Evolutionary conservation across 2,888 invertebrate genomes (phyloP), one percentile per base, ranked within the genome.

Genomic region (Dasysyrphus tricinctus): DNA sequence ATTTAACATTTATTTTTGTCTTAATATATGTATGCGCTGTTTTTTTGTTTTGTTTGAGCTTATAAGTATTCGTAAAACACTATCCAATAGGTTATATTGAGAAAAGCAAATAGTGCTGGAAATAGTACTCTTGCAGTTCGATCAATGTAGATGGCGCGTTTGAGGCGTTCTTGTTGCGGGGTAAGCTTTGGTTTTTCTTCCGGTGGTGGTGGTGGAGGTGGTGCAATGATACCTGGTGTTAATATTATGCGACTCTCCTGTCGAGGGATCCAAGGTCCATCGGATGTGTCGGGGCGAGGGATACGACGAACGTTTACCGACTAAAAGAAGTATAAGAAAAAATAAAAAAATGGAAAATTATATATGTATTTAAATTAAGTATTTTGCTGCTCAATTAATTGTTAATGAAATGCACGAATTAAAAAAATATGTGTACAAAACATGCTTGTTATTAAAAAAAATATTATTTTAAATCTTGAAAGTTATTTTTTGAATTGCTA

Each of bases 61-160:
- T 94, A 95, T 90, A 95, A 94, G 91, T 95, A 96, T 90, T 96
- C 95, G 77, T 95, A 95, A 91, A 96, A 96, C 90, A 95, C 93
- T 89, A 95, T 94, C 96, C 96, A 96, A 90, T 96, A 96, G 88
- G 95, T 94, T 86, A 94, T 93, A 91, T 96, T 96, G 61, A 96
- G 93, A 78, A 95, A 92, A 78, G 95, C 93, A 90, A 96, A 96
- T 59, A 96, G 93, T 67, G 95, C 93, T 3, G 96, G 96, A 90
- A 96, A 96, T 89, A 95, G 94, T 70, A 96, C 94, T 56, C 96
- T 93, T 5, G 96, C 96, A 88, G 95, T 94, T 75, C 95, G 93
- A 91, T 96, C 96, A 82, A 96, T 95, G 90, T 95, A 95, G 83
- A 96, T 94, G 49, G 96, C 96, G 47, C 95, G 93, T 89, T 94